Percentiles rank a stretch among this genome's conserved stretches.
Conservation (phyloP, 2,888 invertebrate species). For the Calephelis perditalis region DNA sequence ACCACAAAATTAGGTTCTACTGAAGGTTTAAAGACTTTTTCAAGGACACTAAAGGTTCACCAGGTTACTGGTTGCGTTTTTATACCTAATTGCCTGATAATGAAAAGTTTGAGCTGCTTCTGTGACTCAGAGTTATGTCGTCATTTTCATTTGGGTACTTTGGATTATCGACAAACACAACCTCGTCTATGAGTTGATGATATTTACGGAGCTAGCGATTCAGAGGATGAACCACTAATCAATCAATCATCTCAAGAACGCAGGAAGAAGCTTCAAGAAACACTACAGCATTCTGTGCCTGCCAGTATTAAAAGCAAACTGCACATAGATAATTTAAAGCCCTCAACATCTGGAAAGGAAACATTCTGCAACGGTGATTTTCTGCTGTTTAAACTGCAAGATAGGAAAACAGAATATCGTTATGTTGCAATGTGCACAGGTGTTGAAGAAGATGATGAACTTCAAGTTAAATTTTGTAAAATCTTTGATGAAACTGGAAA, state of each 20-base stretch:
- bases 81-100: slow-evolving; percentile 19
- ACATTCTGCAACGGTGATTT: slow-evolving; percentile 12
- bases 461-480: slow-evolving; percentile 22
- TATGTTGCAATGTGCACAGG: slow-evolving; percentile 23
- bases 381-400: slow-evolving; percentile 11
- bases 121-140: slow-evolving; percentile 20
- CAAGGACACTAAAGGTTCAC: slow-evolving; percentile 23
- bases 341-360: slow-evolving; percentile 22
- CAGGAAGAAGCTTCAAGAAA: slow-evolving; percentile 23
- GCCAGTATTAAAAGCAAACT: slow-evolving; percentile 16
- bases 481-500: slow-evolving; percentile 24
- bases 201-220: slow-evolving; percentile 22
- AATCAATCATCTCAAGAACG: slow-evolving; percentile 21
- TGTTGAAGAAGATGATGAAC: slow-evolving; percentile 25
- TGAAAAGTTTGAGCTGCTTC: slow-evolving; percentile 25
- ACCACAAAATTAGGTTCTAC: slow-evolving; percentile 15
- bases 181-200: slow-evolving; percentile 15
- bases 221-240: slow-evolving; percentile 24
- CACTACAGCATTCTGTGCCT: slow-evolving; percentile 22
- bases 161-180: slow-evolving; percentile 18
- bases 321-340: slow-evolving; percentile 21
- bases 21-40: slow-evolving; percentile 16
- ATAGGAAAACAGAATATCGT: slow-evolving; percentile 25
- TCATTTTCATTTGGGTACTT: slow-evolving; percentile 18
- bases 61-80: slow-evolving; percentile 19